These are phyloP conservation scores for Mesorhabditis spiculigera DNA, from an alignment of 2,888 invertebrate genomes.

Conservation along the genomic window DNA sequence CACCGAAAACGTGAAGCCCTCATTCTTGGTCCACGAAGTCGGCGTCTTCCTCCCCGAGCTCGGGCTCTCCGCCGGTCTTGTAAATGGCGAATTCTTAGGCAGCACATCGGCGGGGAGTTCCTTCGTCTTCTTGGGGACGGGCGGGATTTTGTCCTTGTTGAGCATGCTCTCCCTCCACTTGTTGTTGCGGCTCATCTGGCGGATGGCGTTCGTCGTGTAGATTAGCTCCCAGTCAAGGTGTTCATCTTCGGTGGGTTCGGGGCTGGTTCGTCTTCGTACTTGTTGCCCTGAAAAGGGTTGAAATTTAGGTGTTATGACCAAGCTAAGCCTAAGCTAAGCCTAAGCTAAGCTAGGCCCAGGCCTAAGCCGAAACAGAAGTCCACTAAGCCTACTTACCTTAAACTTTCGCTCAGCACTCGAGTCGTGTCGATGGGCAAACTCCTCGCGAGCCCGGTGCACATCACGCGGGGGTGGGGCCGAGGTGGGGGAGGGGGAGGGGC, in stretches of 20 bases:
- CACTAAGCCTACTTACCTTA: too few species aligned
- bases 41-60: neutral
- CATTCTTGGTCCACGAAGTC: conserved; percentile 4
- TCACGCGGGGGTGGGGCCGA: neutral
- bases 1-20: neutral
- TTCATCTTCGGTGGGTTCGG: neutral
- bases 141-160: neutral
- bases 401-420: neutral
- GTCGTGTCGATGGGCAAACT: neutral
- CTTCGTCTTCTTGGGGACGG: neutral
- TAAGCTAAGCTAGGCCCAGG: too few species aligned
- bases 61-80: neutral
- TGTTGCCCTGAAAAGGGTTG: neutral
- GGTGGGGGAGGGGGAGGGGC: neutral
- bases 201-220: conserved; percentile 14
- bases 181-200: conserved; percentile 32
- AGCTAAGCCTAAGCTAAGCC: too few species aligned
- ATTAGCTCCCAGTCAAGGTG: conserved; percentile 11
- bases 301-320: neutral
- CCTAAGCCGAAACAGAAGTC: too few species aligned
- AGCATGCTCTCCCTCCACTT: conserved; percentile 21
- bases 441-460: neutral
- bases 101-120: neutral
- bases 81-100: conserved; percentile 1
- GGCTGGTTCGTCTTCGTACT: neutral